Percentiles rank a stretch among this genome's conserved stretches.
Evolutionary conservation across 2,797 vertebrate species (phyloP).

Genomic region (Brotula barbata): DNA sequence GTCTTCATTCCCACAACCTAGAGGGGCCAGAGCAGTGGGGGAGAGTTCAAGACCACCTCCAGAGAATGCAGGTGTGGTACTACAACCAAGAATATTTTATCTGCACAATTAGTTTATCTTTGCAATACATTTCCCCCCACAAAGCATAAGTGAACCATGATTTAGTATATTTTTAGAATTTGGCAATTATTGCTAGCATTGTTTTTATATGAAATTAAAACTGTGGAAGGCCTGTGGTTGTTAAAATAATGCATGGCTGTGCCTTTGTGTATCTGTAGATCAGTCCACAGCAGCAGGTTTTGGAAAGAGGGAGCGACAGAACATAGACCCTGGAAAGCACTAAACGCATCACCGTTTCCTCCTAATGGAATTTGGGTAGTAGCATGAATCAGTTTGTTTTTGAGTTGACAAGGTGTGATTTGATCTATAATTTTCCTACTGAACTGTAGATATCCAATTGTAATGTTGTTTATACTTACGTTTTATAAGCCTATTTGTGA

Average conservation of each 20-base stretch:
- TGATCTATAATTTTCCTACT: constrained; percentile 81
- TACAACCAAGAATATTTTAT: background rate
- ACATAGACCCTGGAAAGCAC: constrained; percentile 85
- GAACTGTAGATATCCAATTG: constrained; percentile 82
- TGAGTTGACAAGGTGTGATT: constrained; percentile 83
- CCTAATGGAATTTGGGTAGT: constrained; percentile 71
- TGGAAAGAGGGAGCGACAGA: constrained; percentile 84
- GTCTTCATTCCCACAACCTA: constrained; percentile 83
- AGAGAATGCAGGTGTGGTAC: constrained; percentile 84
- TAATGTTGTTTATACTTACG: constrained; percentile 86
- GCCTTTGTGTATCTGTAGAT: constrained; percentile 58
- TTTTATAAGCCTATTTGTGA: constrained; percentile 88
- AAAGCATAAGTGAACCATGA: background rate
- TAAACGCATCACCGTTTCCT: constrained; percentile 71
- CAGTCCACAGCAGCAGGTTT: constrained; percentile 76
- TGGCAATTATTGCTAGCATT: too few species aligned
- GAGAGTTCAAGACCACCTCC: constrained; percentile 82
- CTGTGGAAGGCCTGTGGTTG: background rate
- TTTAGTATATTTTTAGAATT: background rate
- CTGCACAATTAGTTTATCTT: too few species aligned
- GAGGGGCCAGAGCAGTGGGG: constrained; percentile 82
- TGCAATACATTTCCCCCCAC: background rate
- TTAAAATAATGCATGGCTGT: background rate
- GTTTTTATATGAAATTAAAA: background rate
- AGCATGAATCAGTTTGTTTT: constrained; percentile 82